Evolutionary conservation across 2,797 vertebrate genomes (phyloP), one percentile per base, ranked within the genome.

Genomic region (Glossophaga mutica): DNA sequence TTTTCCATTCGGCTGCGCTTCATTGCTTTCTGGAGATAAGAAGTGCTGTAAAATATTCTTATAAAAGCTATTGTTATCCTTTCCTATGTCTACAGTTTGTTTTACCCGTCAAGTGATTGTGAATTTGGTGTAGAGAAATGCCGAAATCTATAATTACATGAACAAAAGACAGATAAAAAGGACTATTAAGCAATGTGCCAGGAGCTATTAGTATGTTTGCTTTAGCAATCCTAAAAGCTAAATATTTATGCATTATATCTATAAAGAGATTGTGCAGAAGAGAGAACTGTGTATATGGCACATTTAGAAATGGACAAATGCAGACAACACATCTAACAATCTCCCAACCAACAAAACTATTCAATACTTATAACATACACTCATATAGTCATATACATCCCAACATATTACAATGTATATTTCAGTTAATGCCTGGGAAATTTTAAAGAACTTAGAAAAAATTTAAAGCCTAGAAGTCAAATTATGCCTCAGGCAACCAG

Each of bases 131-230:
- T 87, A 82, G 79, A 95, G 24, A 94, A 89, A 79, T 81, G 78
- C 52, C 59, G 18, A 73, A 89, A 50, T 90, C 67, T 77, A 46
- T 78, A 57, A 21, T 82, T 90, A 65, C 32, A 57, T 82, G 90
- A 88, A 87, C 70, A 83, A 87, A 79, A 95, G 65, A 74, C 29
- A 92, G 87, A 95, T 73, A 73, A 95, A 96, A 93, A 93, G 24
- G 32, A 42, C 67, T 57, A 70, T 46, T 42, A 71, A 71, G 62
- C 73, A 42, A 46, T 46, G 34, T 48, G 8, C 71, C 15, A 70
- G 68, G 12, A 79, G 55, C 37, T 88, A 32, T 74, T 68, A 50
- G 44, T 81, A 22, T 87, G 44, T 87, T 71, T 96, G 59, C 74
- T 79, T 57, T 48, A 44, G 46, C 37, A 94, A 57, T 50, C 44